These are phyloP conservation scores for Lutjanus erythropterus DNA, from an alignment of 2,113 vertebrate genomes.

Conservation along the genomic window DNA sequence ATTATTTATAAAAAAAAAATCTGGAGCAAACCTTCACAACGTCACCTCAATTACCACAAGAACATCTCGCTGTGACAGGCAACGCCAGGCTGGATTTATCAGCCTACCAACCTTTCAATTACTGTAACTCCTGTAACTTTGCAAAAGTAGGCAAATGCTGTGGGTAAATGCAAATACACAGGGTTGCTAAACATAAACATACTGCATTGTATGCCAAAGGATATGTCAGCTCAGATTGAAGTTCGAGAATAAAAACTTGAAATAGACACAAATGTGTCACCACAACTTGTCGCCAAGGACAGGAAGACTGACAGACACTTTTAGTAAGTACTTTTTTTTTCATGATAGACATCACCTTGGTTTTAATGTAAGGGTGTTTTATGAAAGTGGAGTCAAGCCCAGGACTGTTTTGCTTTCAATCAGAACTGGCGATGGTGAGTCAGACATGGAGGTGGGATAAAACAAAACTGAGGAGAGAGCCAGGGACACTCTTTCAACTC, in stretches of 20 bases:
- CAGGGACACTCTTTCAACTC: constrained; percentile 47
- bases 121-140: constrained; percentile 5
- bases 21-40: constrained; percentile 36
- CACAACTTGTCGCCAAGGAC: constrained; percentile 44
- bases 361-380: constrained; percentile 29
- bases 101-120: background rate
- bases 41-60: constrained; percentile 34
- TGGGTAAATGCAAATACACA: background rate
- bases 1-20: constrained; percentile 40
- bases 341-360: constrained; percentile 55
- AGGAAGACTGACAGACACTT: constrained; percentile 37
- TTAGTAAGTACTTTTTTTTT: constrained; percentile 33
- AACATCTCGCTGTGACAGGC: constrained; percentile 12
- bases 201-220: constrained; percentile 6
- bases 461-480: constrained; percentile 49
- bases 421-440: constrained; percentile 53
- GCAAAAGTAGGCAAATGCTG: constrained; percentile 32
- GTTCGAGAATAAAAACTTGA: constrained; percentile 35
- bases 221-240: background rate
- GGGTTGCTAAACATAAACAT: constrained; percentile 9
- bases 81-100: constrained; percentile 27
- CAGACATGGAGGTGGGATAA: constrained; percentile 66
- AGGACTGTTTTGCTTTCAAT: constrained; percentile 50
- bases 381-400: constrained; percentile 27
- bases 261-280: constrained; percentile 34